Evolutionary conservation across 2,113 vertebrate species (phyloP).

Genomic region (Sciurus niger): DNA sequence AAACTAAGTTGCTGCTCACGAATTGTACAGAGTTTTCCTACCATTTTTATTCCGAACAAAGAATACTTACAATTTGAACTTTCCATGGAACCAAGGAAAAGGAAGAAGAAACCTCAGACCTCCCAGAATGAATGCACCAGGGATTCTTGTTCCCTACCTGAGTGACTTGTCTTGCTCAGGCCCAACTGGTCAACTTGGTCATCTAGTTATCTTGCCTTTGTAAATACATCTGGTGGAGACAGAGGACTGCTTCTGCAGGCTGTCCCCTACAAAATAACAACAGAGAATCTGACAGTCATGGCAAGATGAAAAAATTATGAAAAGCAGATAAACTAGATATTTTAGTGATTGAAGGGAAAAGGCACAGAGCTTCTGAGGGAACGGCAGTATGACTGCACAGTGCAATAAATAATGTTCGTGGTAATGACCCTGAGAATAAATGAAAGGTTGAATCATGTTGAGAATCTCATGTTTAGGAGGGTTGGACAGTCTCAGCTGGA

Average conservation of each 20-base stretch:
- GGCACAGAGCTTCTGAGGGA: constrained; percentile 9
- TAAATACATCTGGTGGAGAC: background rate
- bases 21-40: background rate
- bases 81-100: background rate
- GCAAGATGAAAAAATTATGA: background rate
- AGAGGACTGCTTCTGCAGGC: background rate
- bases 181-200: background rate
- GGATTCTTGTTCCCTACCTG: background rate
- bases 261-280: background rate
- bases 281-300: background rate
- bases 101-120: background rate
- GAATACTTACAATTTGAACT: background rate
- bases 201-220: background rate
- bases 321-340: constrained; percentile 47
- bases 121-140: background rate
- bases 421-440: background rate
- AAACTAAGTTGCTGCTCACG: background rate
- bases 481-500: background rate
- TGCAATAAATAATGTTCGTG: background rate
- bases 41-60: background rate
- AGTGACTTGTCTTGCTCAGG: background rate
- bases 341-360: constrained; percentile 34
- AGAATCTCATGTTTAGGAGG: constrained; percentile 26
- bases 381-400: background rate
- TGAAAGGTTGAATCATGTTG: background rate